A percentile compares a stretch with the other conserved stretches of the same genome.
phyloP scores from a whole-genome alignment of 2,113 vertebrate species.

The human region GRCh38 chr12:649501-650000 shows the following conservation, averaged over 20 bases:
- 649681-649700: conserved; percentile 53
- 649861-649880: background rate
- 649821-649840: background rate
- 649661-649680: conserved; percentile 53
- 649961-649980: background rate
- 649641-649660: conserved; percentile 45
- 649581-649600: conserved; percentile 40
- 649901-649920: conserved; percentile 3
- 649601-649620: conserved; percentile 64
- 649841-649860: background rate
- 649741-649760: conserved; percentile 29
- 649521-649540: background rate
- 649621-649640: conserved; percentile 50
- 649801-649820: conserved; percentile 29
- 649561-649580: conserved; percentile 40
- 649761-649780: conserved; percentile 7
- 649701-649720: conserved; percentile 49
- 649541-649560: background rate
- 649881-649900: conserved; percentile 28
- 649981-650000: background rate
- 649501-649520: background rate
- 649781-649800: conserved; percentile 6
- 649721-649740: conserved; percentile 20
- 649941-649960: background rate
- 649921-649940: background rate